phyloP scores from a whole-genome alignment of 2,888 invertebrate species.

The Dicroscelio sp. region DNA sequence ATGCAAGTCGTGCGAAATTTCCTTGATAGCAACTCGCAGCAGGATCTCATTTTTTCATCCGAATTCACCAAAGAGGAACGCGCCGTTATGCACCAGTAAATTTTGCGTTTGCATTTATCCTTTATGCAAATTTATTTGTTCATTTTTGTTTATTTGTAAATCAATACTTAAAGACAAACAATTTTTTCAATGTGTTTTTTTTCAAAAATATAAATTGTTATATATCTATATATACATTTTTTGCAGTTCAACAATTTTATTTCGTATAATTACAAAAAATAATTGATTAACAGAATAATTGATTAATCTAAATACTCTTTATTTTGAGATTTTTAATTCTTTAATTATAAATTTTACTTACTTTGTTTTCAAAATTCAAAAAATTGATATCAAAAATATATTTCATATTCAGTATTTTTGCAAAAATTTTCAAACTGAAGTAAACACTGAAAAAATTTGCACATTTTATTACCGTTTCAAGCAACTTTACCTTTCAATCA shows the following conservation, averaged over 20 bases:
- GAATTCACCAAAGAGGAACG: slow-evolving; percentile 94
- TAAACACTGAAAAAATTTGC: no score
- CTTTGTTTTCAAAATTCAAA: no score
- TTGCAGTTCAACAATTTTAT: background rate
- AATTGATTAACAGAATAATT: no score
- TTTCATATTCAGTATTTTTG: no score
- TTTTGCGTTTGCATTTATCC: no score
- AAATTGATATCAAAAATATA: background rate
- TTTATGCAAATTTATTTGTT: background rate
- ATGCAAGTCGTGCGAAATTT: slow-evolving; percentile 91
- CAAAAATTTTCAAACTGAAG: no score
- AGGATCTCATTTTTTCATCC: slow-evolving; percentile 92
- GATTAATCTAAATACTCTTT: no score
- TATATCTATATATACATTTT: no score
- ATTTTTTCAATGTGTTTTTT: no score
- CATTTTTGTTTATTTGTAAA: background rate
- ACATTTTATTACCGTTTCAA: background rate
- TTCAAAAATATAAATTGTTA: no score
- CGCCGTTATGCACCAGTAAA: slow-evolving; percentile 92
- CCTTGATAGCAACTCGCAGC: slow-evolving; percentile 88
- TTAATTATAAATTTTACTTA: no score
- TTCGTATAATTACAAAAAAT: background rate
- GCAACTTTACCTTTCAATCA: background rate
- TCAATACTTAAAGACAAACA: background rate
- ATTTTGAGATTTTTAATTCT: no score